Evolutionary conservation across 1,140 invertebrate species (phyloP).

Genomic region (Neoseiulus cucumeris): DNA sequence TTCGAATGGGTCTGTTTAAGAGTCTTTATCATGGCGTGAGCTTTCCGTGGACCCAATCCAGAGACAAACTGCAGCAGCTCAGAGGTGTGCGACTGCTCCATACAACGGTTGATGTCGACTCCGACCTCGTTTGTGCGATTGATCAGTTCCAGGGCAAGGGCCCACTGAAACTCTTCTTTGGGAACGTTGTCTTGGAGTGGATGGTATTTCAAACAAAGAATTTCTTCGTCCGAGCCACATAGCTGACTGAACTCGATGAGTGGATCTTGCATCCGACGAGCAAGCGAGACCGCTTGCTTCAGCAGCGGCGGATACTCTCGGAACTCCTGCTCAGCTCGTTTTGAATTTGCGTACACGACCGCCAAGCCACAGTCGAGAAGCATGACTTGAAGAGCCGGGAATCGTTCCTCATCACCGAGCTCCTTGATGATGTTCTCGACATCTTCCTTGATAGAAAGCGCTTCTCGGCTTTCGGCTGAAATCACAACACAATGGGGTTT

Average conservation of each 20-base stretch:
- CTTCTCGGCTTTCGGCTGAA: constrained; percentile 59
- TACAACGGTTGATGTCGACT: constrained; percentile 86
- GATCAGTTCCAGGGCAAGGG: constrained; percentile 74
- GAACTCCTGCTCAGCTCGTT: constrained; percentile 66
- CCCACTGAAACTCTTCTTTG: constrained; percentile 64
- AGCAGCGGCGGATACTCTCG: constrained; percentile 70
- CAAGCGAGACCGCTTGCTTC: constrained; percentile 75
- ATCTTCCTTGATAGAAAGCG: constrained; percentile 63
- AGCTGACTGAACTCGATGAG: constrained; percentile 86
- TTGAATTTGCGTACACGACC: constrained; percentile 71
- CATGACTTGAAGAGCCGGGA: constrained; percentile 46
- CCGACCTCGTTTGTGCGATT: constrained; percentile 88
- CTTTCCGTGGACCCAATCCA: constrained; percentile 87
- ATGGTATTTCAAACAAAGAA: constrained; percentile 79
- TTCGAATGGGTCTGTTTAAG: constrained; percentile 81
- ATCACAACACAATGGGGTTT: constrained; percentile 67
- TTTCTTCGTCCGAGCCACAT: constrained; percentile 84
- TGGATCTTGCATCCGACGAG: constrained; percentile 79
- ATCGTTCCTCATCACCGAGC: constrained; percentile 62
- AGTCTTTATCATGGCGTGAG: constrained; percentile 32
- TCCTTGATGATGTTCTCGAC: constrained; percentile 48
- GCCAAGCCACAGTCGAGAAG: constrained; percentile 80
- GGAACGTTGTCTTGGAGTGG: constrained; percentile 59
- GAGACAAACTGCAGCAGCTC: constrained; percentile 93
- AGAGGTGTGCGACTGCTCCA: constrained; percentile 62